These are phyloP conservation scores for Campoplex nolae DNA, from an alignment of 2,888 invertebrate genomes.

Conservation along the genomic window DNA sequence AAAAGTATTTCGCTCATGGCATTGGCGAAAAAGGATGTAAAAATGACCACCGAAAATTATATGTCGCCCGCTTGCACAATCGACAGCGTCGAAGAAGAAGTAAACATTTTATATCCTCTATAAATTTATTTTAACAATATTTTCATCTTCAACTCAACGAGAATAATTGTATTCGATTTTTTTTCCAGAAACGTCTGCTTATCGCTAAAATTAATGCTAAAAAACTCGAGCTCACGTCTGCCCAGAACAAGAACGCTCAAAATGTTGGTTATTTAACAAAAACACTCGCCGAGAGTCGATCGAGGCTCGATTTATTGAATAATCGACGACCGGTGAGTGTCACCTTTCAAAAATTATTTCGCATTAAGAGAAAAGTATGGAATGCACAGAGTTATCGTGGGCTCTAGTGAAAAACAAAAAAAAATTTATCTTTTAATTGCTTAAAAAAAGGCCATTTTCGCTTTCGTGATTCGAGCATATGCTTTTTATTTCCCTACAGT, in stretches of 20 bases:
- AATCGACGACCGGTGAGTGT: constrained; percentile 65
- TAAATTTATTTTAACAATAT: background rate
- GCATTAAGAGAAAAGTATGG: background rate
- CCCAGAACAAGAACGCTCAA: constrained; percentile 48
- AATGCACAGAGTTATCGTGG: background rate
- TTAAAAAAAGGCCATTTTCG: too few species aligned
- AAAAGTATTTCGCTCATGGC: constrained; percentile 86
- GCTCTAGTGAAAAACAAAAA: too few species aligned
- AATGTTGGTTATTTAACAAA: constrained; percentile 61
- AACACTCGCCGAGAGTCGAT: constrained; percentile 66
- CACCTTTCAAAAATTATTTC: background rate
- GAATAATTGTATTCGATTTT: background rate
- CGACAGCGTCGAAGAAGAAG: constrained; percentile 75
- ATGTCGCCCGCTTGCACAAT: constrained; percentile 59
- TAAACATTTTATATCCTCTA: constrained; percentile 49
- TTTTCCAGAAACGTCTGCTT: constrained; percentile 70
- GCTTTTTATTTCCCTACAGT: constrained; percentile 9
- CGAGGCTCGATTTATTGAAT: constrained; percentile 71
- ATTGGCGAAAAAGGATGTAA: constrained; percentile 85
- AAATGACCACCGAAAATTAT: constrained; percentile 56
- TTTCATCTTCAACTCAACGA: background rate
- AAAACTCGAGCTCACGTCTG: constrained; percentile 53
- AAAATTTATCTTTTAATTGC: too few species aligned
- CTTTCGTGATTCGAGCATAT: too few species aligned
- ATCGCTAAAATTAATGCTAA: constrained; percentile 74